These are phyloP conservation scores for Cebus imitator DNA, from an alignment of 2,113 vertebrate species.

Conservation along the genomic window DNA sequence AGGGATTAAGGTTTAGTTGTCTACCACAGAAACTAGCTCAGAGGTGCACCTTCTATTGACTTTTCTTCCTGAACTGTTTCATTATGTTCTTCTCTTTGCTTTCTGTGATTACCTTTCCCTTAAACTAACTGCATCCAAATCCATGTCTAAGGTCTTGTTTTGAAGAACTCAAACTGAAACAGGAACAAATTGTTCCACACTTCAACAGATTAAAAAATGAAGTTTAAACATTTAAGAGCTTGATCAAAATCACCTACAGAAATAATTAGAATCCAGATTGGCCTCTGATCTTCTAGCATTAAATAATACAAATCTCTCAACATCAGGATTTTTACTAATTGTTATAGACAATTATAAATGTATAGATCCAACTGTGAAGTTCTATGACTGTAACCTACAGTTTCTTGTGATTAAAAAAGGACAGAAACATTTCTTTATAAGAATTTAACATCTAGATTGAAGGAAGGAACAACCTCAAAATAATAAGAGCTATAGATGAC, in stretches of 20 bases:
- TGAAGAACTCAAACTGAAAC: neutral
- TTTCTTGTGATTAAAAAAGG: neutral
- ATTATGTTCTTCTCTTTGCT: neutral
- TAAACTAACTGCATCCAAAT: neutral
- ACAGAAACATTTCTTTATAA: conserved; percentile 23
- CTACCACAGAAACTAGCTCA: neutral
- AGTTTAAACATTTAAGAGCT: neutral
- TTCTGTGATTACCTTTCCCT: neutral
- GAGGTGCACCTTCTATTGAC: neutral
- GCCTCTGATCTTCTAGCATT: neutral
- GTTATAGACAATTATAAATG: neutral
- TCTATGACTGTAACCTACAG: neutral
- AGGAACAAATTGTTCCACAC: neutral
- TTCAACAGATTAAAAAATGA: neutral
- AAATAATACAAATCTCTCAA: neutral
- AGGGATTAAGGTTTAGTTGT: neutral
- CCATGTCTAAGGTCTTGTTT: neutral
- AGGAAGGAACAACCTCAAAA: too few species aligned
- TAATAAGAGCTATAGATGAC: too few species aligned
- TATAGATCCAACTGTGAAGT: neutral
- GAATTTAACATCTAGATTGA: neutral
- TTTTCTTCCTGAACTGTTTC: neutral
- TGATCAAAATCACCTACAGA: neutral
- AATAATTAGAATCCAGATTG: neutral
- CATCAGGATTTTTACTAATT: neutral